phyloP scores from a whole-genome alignment of 35 echinoderm and acorn worm species.

The Eucidaris tribuloides region DNA sequence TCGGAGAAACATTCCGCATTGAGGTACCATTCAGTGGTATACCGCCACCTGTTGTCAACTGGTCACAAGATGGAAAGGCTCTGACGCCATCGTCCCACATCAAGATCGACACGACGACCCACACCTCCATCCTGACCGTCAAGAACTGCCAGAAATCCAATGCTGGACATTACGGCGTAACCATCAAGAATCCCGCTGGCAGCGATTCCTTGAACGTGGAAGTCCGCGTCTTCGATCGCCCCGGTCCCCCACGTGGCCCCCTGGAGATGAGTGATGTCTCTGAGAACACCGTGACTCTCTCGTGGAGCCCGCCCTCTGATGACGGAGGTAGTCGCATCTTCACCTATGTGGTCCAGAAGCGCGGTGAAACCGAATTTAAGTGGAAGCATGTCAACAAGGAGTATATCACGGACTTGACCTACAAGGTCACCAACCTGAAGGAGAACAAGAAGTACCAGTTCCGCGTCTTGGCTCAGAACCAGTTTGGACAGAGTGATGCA shows the following conservation, averaged over 20 bases:
- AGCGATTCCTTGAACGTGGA: slow-evolving; percentile 72
- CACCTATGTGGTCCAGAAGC: slow-evolving; percentile 91
- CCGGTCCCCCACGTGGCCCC: slow-evolving; percentile 79
- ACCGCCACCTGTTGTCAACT: slow-evolving; percentile 69
- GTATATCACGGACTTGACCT: slow-evolving; percentile 69
- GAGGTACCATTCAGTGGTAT: slow-evolving; percentile 84
- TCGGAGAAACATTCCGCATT: slow-evolving; percentile 67
- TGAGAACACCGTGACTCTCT: slow-evolving; percentile 73
- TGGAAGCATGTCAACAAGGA: slow-evolving; percentile 81
- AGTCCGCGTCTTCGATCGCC: slow-evolving; percentile 75
- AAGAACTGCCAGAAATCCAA: slow-evolving; percentile 67
- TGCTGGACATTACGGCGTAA: slow-evolving; percentile 72
- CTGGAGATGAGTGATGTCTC: slow-evolving; percentile 78
- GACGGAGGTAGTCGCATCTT: slow-evolving; percentile 92
- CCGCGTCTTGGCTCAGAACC: slow-evolving; percentile 81
- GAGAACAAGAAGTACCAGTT: slow-evolving; percentile 93
- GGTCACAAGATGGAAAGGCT: slow-evolving; percentile 76
- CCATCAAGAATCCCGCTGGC: slow-evolving; percentile 77
- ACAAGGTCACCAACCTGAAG: slow-evolving; percentile 76
- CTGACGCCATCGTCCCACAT: slow-evolving; percentile 32
- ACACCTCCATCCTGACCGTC: slow-evolving; percentile 52
- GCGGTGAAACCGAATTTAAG: slow-evolving; percentile 73
- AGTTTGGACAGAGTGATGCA: slow-evolving; percentile 91
- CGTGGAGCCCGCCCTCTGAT: slow-evolving; percentile 80
- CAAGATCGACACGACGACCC: slow-evolving; percentile 66